Evolutionary conservation across 1,140 invertebrate genomes (phyloP).

Genomic region (Drosophila bifasciata): DNA sequence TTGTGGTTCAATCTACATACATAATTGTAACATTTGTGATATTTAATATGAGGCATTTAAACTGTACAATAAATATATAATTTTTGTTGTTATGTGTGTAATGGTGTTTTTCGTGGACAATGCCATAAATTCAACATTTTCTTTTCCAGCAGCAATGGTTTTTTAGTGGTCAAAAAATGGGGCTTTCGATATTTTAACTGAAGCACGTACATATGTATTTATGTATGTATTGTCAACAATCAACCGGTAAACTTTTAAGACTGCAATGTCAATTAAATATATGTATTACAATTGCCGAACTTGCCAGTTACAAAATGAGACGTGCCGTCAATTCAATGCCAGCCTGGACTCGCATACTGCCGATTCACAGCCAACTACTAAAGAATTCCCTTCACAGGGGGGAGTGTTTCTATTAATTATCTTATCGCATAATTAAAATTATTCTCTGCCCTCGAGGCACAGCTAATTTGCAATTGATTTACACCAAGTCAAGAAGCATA

Average conservation of each 20-base stretch:
- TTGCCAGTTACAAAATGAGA: conserved; percentile 37
- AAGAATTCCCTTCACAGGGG: too few relatives aligned
- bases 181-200: not conserved
- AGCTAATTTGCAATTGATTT: too few relatives aligned
- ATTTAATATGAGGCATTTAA: conserved; percentile 42
- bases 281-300: conserved; percentile 48
- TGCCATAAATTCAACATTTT: not conserved
- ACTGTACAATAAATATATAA: conserved; percentile 55
- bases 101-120: conserved; percentile 18
- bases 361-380: too few relatives aligned
- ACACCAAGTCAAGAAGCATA: too few relatives aligned
- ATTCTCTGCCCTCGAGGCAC: too few relatives aligned
- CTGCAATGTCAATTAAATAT: conserved; percentile 46
- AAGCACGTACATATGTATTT: not conserved
- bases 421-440: not conserved
- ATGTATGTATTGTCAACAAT: conserved; percentile 26
- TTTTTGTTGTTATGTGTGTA: conserved; percentile 3
- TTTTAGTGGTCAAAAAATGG: too few relatives aligned
- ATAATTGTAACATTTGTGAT: conserved; percentile 53
- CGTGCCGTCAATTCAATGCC: conserved; percentile 57
- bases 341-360: conserved; percentile 5
- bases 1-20: not conserved
- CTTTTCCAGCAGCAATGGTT: not conserved
- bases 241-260: conserved; percentile 28
- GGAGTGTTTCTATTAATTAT: not conserved